Base-by-base conservation (phyloP, 2,888 invertebrate species). In the Platynereis dumerilii region DNA sequence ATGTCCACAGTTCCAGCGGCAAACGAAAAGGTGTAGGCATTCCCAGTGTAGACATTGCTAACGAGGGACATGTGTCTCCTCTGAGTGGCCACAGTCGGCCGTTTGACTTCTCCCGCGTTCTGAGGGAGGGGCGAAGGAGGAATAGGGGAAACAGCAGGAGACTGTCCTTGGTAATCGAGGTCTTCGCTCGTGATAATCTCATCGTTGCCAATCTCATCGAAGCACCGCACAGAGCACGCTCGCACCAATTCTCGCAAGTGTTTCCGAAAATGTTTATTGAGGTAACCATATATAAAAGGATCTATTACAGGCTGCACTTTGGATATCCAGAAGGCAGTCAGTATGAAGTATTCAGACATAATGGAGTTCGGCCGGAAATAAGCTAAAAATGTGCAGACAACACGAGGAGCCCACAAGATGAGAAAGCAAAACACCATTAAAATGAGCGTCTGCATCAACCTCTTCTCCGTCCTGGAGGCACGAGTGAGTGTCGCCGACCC, bases 221-320 rank as follows among this genome's bases (percentile, higher is more conserved):
- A n/a, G 48, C 48, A 48, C n/a, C n/a, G n/a, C 48, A 48, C 48
- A 10, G 48, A 48, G n/a, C 48, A 48, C 17, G n/a, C 53, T 2
- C 22, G 28, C 2, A 59, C 2, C 34, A 55, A 7, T n/a, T 58
- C 58, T 3, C 44, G n/a, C 10, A 64, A 34, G 29, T 56, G 15
- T 1, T 59, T 34, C 26, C 55, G 20, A 34, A 64, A 60, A 34
- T 64, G 54, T 12, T 59, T 52, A 27, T 64, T 64, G 1, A 64
- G 42, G 42, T 64, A 64, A 28, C 64, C 59, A 44, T 64, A 64
- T n/a, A 64, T 58, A 15, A 64, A 22, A 1, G 64, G 59, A 28
- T 64, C 64, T 1, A 64, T 34, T 5, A 60, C 59, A 2, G 59
- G 58, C 45, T 64, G 44, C 2, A 59, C 20, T 22, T 53, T 60